Base-by-base conservation (phyloP, 2,113 vertebrate genomes). In the Pedetes capensis region DNA sequence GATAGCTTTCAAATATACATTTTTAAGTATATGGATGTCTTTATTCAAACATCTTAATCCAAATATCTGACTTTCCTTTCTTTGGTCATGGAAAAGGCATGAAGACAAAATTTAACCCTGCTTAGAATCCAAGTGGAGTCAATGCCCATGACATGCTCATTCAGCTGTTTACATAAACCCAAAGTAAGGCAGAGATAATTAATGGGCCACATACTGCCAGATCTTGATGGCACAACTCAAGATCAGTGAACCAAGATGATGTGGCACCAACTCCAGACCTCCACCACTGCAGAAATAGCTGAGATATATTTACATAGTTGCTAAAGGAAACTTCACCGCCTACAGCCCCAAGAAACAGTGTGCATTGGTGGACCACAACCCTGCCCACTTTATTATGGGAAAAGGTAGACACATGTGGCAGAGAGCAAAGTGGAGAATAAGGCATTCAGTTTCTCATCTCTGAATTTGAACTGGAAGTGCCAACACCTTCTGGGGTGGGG, bases 361-460 rank as follows among this genome's bases (percentile, higher is more conserved):
- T 0, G 0, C 32, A 5, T 0, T 22, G 14, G 22, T 27, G 11
- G 18, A 12, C 44, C 10, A 5, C 11, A 14, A 0, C 18, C 12
- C 27, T 4, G 5, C 9, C 20, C 6, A 42, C 11, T 44, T 51
- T 11, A 17, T 29, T 29, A n/a, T 3, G 12, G n/a, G 16, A 44
- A 5, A 1, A 71, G 32, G 13, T 8, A 29, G 42, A 51, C 16
- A 47, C 22, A 34, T 2, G 22, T 29, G 27, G 17, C 4, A 27
- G 8, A 51, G 12, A n/a, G 39, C 11, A 7, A 34, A 37, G 47
- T 47, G 16, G 6, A 44, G n/a, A 22, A 6, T 14, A 34, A 27
- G 32, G 47, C 37, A 18, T 23, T 5, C 25, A 34, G 7, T 32
- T 5, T 37, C 16, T 49, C 17, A 27, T 76, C 32, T 57, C 22